phyloP scores from a whole-genome alignment of 2,888 invertebrate species.

The Galerucella pusilla region DNA sequence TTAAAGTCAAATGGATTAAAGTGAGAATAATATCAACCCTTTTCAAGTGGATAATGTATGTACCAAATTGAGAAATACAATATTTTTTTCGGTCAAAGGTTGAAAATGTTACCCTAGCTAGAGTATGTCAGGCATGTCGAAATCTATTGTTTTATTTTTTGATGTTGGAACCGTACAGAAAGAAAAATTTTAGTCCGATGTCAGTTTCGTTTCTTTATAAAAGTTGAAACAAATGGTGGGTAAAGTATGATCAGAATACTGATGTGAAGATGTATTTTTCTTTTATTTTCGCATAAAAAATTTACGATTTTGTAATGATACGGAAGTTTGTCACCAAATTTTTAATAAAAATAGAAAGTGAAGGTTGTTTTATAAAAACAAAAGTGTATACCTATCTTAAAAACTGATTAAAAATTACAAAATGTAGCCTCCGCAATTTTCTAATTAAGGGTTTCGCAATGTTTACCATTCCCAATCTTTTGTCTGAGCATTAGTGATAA shows the following conservation, averaged over 20 bases:
- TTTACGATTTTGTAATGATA: background rate
- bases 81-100: conserved; percentile 15
- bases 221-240: conserved; percentile 21
- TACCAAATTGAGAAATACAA: conserved; percentile 15
- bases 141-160: conserved; percentile 27
- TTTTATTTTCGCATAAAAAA: conserved; percentile 10
- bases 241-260: conserved; percentile 14
- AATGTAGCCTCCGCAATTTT: no score
- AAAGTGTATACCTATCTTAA: no score
- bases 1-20: background rate
- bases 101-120: conserved; percentile 18
- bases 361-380: background rate
- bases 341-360: no score
- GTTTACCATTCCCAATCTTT: no score
- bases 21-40: conserved; percentile 8
- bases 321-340: background rate
- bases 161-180: conserved; percentile 9
- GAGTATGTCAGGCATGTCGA: conserved; percentile 14
- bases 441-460: no score
- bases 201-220: conserved; percentile 23
- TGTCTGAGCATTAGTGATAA: no score
- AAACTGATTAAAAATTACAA: no score
- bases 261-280: conserved; percentile 9
- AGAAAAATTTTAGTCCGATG: conserved; percentile 26
- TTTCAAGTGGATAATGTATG: conserved; percentile 4